phyloP scores from a whole-genome alignment of 64 coral and sea anemone species.

The Orbicella faveolata region DNA sequence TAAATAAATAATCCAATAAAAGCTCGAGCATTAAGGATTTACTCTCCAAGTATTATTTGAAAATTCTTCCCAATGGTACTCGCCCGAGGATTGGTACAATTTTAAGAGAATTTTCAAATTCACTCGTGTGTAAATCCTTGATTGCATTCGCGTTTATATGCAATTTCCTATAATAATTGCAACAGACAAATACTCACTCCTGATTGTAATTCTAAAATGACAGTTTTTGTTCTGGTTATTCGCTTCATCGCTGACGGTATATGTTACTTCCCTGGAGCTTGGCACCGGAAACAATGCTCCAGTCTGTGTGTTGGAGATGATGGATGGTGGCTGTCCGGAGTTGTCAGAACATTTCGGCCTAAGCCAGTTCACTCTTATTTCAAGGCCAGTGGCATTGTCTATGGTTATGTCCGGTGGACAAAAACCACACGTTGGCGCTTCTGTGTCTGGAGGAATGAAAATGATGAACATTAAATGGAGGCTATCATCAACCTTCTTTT shows the following conservation, averaged over 20 bases:
- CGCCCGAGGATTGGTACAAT: too few species aligned
- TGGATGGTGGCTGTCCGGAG: neutral
- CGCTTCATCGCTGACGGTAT: neutral
- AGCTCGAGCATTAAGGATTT: too few species aligned
- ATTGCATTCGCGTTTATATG: too few species aligned
- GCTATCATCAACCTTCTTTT: too few species aligned
- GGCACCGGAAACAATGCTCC: neutral
- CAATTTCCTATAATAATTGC: too few species aligned
- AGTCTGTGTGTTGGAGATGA: neutral
- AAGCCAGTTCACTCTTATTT: slow-evolving; percentile 7
- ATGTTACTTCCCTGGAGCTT: neutral
- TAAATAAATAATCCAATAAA: neutral
- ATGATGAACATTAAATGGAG: neutral
- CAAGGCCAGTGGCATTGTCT: neutral
- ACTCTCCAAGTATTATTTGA: too few species aligned
- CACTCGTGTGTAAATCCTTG: too few species aligned
- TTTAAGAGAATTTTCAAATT: too few species aligned
- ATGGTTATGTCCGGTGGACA: slow-evolving; percentile 9
- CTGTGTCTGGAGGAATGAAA: slow-evolving; percentile 14
- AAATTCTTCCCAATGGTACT: too few species aligned
- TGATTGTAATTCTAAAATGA: slow-evolving; percentile 31
- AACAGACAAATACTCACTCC: slow-evolving; percentile 23
- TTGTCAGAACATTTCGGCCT: slow-evolving; percentile 55
- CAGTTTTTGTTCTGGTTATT: slow-evolving; percentile 22
- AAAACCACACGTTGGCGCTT: slow-evolving; percentile 43